Conservation (phyloP, 2,888 invertebrate genomes). For the Leptothorax acervorum region DNA sequence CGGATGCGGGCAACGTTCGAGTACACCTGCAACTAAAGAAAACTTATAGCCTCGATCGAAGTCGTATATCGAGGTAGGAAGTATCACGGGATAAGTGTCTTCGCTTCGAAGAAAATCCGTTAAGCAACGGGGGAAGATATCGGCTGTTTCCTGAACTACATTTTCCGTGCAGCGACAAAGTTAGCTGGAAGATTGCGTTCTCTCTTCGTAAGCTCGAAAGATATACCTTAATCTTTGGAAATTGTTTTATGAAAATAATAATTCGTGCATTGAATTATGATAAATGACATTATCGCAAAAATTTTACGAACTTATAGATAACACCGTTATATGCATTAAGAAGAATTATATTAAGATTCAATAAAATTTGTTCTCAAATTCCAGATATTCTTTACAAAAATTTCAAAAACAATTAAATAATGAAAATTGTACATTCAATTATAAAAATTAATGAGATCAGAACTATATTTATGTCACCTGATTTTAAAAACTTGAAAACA, state of each 20-base stretch:
- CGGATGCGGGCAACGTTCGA: conserved; percentile 62
- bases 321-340: too few species aligned
- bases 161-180: conserved; percentile 29
- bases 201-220: conserved; percentile 9
- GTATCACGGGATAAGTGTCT: conserved; percentile 57
- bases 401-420: background rate
- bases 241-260: background rate
- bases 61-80: conserved; percentile 67
- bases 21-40: conserved; percentile 68
- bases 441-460: background rate
- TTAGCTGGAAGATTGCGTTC: conserved; percentile 34
- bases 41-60: conserved; percentile 70
- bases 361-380: background rate
- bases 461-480: background rate
- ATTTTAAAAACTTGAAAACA: background rate
- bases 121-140: conserved; percentile 44
- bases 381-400: background rate
- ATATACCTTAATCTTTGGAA: background rate
- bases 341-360: background rate
- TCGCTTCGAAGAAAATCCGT: conserved; percentile 63
- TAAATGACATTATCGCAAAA: background rate
- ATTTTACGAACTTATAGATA: background rate
- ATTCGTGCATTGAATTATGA: background rate
- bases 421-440: background rate
- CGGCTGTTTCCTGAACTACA: conserved; percentile 47